Conservation (phyloP, 2,797 vertebrate species). For the Syngnathus acus region DNA sequence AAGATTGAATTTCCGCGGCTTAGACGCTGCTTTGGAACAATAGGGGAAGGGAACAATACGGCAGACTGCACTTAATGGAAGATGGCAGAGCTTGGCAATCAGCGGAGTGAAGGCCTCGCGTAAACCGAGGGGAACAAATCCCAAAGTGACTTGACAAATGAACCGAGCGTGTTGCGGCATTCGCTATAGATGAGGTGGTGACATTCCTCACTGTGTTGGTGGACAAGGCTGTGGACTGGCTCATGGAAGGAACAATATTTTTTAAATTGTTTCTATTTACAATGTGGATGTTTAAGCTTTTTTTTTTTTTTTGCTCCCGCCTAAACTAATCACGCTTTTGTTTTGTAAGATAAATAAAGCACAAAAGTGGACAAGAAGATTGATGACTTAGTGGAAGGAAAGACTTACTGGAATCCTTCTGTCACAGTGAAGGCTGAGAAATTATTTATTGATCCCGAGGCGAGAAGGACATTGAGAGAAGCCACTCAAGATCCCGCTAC, state of each 20-base stretch:
- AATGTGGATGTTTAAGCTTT: too few species aligned
- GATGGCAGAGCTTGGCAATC: conserved; percentile 36
- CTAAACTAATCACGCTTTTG: too few species aligned
- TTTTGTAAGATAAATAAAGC: too few species aligned
- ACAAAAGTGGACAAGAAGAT: too few species aligned
- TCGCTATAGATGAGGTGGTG: conserved; percentile 24
- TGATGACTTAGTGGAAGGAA: too few species aligned
- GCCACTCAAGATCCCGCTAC: conserved; percentile 18
- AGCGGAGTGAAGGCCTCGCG: conserved; percentile 32
- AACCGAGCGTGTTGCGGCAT: conserved; percentile 7
- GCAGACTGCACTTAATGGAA: conserved; percentile 39
- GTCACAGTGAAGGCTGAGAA: conserved; percentile 34
- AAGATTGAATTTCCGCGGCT: not conserved
- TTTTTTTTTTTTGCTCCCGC: too few species aligned
- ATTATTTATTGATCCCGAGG: conserved; percentile 51
- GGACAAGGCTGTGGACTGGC: conserved; percentile 28
- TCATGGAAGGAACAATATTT: not conserved
- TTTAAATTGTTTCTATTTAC: too few species aligned
- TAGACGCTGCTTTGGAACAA: not conserved
- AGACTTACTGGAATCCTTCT: conserved; percentile 1
- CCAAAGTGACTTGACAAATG: conserved; percentile 44
- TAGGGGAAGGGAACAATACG: not conserved
- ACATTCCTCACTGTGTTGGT: conserved; percentile 29
- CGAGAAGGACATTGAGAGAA: conserved; percentile 21
- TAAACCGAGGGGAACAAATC: conserved; percentile 38